These are phyloP conservation scores for Drosophila sordidapex DNA, from an alignment of 2,888 invertebrate species.

Conservation along the genomic window DNA sequence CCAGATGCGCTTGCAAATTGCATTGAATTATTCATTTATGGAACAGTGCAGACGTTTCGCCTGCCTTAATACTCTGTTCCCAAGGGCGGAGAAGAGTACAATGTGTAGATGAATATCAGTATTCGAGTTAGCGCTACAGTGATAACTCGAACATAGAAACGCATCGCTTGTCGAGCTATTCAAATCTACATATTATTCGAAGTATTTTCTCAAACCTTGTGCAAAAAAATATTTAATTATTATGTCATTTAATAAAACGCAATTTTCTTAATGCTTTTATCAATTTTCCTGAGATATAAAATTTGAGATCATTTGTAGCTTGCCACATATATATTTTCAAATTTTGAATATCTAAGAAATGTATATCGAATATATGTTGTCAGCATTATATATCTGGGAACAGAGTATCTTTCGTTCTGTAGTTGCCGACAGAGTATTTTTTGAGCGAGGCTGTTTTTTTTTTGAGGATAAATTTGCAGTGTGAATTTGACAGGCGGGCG, in stretches of 20 bases:
- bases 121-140: background rate
- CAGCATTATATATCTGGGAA: background rate
- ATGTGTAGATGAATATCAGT: background rate
- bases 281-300: background rate
- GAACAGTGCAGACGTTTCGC: constrained; percentile 28
- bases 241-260: too few species aligned
- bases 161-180: background rate
- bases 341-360: background rate
- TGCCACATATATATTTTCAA: background rate
- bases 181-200: too few species aligned
- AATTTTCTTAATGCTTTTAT: too few species aligned
- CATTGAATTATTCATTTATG: constrained; percentile 67
- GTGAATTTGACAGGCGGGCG: constrained; percentile 33
- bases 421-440: background rate
- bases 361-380: background rate
- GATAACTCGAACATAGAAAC: background rate
- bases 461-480: constrained; percentile 33
- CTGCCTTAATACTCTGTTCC: background rate
- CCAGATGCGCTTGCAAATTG: constrained; percentile 52
- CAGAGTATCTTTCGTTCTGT: constrained; percentile 9
- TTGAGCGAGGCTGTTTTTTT: background rate
- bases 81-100: too few species aligned
- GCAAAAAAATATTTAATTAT: too few species aligned
- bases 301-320: background rate
- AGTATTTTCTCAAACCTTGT: too few species aligned